phyloP scores from a whole-genome alignment of 2,113 vertebrate genomes.

The Limanda limanda region DNA sequence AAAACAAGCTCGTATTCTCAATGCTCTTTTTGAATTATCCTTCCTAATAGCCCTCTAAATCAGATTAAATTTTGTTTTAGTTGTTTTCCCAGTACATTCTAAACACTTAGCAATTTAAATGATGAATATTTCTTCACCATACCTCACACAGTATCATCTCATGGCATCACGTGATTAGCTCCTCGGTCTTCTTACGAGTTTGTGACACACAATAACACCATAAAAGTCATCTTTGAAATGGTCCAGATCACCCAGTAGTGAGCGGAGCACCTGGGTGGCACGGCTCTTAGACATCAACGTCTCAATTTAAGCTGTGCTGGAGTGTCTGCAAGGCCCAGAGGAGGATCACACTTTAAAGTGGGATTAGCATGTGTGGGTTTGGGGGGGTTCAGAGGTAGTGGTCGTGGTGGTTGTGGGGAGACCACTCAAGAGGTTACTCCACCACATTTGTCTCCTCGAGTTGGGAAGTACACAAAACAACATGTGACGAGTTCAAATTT shows the following conservation, averaged over 20 bases:
- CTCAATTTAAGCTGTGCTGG: constrained; percentile 30
- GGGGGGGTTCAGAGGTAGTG: constrained; percentile 34
- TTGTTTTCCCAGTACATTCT: background rate
- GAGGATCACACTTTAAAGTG: constrained; percentile 66
- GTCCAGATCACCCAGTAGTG: constrained; percentile 12
- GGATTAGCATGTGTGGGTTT: constrained; percentile 58
- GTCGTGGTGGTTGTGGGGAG: constrained; percentile 5
- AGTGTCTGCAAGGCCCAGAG: constrained; percentile 27
- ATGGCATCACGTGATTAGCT: background rate
- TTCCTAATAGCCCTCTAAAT: too few species aligned
- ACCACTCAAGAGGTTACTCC: constrained; percentile 11
- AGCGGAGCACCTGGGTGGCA: constrained; percentile 41
- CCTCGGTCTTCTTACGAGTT: background rate
- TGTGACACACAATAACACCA: background rate
- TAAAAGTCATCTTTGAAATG: constrained; percentile 3
- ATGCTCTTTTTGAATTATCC: too few species aligned
- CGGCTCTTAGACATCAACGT: constrained; percentile 29
- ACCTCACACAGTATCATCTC: background rate
- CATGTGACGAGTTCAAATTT: constrained; percentile 7
- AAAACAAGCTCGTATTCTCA: too few species aligned
- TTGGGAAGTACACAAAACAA: background rate
- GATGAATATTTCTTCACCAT: too few species aligned
- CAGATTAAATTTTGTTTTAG: too few species aligned
- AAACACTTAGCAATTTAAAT: background rate
- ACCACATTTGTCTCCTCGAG: background rate